Conservation (phyloP, 1,140 invertebrate genomes). For the Pseudachorutes palmiensis region DNA sequence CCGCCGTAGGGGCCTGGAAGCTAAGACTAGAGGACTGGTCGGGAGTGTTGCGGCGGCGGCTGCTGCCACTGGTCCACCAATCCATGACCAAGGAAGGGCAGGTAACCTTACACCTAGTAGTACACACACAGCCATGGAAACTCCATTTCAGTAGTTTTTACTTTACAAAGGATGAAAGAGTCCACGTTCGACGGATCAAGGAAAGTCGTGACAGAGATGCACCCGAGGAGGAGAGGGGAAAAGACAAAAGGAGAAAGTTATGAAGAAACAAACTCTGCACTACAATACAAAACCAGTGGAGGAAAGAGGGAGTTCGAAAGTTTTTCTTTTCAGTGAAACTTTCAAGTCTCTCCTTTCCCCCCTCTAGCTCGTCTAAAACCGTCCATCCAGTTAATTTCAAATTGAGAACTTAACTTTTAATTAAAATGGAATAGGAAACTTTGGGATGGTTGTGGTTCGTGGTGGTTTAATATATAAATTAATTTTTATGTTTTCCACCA, state of each 20-base stretch:
- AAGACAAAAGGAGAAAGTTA: too few relatives aligned
- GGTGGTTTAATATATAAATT: not conserved
- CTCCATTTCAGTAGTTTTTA: too few relatives aligned
- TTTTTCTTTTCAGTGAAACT: not conserved
- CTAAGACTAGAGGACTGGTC: slow-evolving; percentile 34
- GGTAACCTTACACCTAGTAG: slow-evolving; percentile 34
- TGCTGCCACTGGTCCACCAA: slow-evolving; percentile 29
- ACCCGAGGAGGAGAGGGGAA: too few relatives aligned
- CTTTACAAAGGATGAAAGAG: too few relatives aligned
- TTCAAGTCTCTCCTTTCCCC: not conserved
- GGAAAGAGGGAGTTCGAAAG: too few relatives aligned
- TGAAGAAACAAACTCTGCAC: too few relatives aligned
- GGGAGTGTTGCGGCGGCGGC: slow-evolving; percentile 29
- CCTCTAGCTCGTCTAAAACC: too few relatives aligned
- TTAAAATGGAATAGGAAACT: not conserved
- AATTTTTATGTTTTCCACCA: not conserved
- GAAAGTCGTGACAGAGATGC: too few relatives aligned
- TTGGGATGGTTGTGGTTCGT: not conserved
- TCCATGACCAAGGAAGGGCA: slow-evolving; percentile 35
- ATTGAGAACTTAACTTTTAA: slow-evolving; percentile 1
- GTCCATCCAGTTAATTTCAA: not conserved
- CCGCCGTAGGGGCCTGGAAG: slow-evolving; percentile 33
- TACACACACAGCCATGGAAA: not conserved
- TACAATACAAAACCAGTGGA: too few relatives aligned
- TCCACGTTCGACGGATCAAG: too few relatives aligned